These are phyloP conservation scores for Molossus molossus DNA, from an alignment of 2,797 vertebrate genomes.

Conservation along the genomic window DNA sequence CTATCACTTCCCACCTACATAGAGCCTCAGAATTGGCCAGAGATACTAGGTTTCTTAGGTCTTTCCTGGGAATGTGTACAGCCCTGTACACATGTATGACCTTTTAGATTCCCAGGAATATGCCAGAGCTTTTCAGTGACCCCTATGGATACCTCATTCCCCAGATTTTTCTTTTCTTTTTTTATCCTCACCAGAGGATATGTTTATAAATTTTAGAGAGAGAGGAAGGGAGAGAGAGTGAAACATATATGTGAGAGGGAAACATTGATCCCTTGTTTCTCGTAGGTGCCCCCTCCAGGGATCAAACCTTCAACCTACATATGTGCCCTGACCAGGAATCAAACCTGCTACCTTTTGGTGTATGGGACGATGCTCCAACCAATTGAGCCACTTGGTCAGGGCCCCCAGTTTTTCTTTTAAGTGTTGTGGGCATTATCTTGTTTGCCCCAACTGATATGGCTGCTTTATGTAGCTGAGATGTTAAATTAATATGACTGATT, in stretches of 20 bases:
- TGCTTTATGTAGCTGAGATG: neutral
- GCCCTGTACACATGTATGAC: neutral
- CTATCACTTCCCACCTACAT: neutral
- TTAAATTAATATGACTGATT: constrained; percentile 11
- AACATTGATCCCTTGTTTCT: too few relatives aligned
- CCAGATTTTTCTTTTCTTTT: constrained; percentile 23
- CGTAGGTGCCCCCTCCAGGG: too few relatives aligned
- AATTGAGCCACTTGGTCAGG: too few relatives aligned
- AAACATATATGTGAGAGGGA: too few relatives aligned
- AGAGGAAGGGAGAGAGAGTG: too few relatives aligned
- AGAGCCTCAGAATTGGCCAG: neutral
- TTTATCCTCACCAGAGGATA: too few relatives aligned
- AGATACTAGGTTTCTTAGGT: neutral
- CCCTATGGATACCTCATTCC: neutral
- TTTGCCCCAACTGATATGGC: neutral
- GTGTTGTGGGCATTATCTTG: neutral
- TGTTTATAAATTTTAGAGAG: too few relatives aligned
- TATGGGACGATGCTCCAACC: too few relatives aligned
- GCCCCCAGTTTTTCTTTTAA: neutral
- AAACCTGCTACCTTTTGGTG: too few relatives aligned
- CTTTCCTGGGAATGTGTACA: neutral
- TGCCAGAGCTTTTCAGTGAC: neutral
- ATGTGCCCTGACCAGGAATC: too few relatives aligned
- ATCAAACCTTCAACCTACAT: too few relatives aligned
- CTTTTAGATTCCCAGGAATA: neutral